Evolutionary conservation across 2,888 invertebrate species (phyloP).

Genomic region (Athalia rosae): DNA sequence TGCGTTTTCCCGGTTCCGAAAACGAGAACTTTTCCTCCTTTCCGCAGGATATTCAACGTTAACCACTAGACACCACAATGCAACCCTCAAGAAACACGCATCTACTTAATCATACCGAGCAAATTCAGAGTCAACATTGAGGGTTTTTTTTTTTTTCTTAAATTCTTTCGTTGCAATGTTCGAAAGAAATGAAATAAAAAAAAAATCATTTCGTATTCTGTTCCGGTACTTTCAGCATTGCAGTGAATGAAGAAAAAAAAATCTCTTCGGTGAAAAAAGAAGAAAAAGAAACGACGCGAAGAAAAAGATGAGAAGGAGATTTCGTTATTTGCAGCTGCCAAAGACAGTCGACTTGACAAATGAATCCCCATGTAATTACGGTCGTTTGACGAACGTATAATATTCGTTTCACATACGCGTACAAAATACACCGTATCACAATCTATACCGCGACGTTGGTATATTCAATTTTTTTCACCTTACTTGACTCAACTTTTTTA

Average conservation of each 20-base stretch:
- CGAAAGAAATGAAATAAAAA: too few relatives aligned
- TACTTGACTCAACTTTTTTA: not conserved
- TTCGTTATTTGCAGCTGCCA: constrained; percentile 65
- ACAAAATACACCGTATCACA: not conserved
- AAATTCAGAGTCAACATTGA: not conserved
- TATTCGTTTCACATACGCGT: not conserved
- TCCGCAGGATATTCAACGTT: not conserved
- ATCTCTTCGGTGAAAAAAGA: too few relatives aligned
- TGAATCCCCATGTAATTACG: constrained; percentile 60
- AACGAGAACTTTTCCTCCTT: not conserved
- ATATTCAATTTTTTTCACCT: not conserved
- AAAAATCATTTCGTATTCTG: too few relatives aligned
- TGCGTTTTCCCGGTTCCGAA: constrained; percentile 9
- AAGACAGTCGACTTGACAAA: constrained; percentile 71
- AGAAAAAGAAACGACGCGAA: too few relatives aligned
- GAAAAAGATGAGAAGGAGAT: not conserved
- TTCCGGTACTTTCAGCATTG: too few relatives aligned
- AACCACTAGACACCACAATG: too few relatives aligned
- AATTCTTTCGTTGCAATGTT: too few relatives aligned
- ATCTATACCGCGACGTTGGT: not conserved
- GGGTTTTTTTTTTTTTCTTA: too few relatives aligned
- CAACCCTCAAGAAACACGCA: not conserved
- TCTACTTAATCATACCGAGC: not conserved
- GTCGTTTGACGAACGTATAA: not conserved
- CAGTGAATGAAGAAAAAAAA: too few relatives aligned